Conservation (phyloP, 2,888 invertebrate genomes). For the Scrobipalpa atriplicella region DNA sequence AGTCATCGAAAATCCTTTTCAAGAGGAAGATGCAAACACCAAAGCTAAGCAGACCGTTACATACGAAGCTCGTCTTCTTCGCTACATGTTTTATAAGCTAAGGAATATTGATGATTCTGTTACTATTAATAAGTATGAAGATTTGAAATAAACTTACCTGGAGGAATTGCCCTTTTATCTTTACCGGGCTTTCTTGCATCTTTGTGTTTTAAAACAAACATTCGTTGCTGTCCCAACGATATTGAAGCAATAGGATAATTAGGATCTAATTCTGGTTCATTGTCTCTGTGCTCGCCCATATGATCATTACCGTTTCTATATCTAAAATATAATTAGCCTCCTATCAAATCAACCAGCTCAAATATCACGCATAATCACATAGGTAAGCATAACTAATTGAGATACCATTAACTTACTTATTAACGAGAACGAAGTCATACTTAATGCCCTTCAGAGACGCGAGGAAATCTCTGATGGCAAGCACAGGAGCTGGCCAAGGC, state of each 20-base stretch:
- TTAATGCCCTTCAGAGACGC: constrained; percentile 73
- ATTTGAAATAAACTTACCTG: constrained; percentile 77
- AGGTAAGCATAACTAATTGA: too few species aligned
- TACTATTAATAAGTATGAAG: constrained; percentile 79
- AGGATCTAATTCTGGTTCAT: constrained; percentile 85
- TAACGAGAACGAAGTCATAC: constrained; percentile 86
- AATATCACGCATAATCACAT: too few species aligned
- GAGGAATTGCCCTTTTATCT: constrained; percentile 66
- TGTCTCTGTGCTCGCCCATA: constrained; percentile 88
- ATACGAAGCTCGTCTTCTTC: constrained; percentile 93
- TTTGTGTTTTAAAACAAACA: constrained; percentile 85
- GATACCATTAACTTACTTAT: constrained; percentile 76
- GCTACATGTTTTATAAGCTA: constrained; percentile 89
- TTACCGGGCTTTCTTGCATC: constrained; percentile 78
- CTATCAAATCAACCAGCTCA: background rate
- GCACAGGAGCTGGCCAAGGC: constrained; percentile 83
- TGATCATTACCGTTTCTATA: constrained; percentile 86
- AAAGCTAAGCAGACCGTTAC: constrained; percentile 95
- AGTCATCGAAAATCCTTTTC: constrained; percentile 90
- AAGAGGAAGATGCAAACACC: constrained; percentile 85
- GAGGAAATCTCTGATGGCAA: constrained; percentile 77
- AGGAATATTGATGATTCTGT: constrained; percentile 81
- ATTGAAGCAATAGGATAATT: constrained; percentile 86
- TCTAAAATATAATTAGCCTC: constrained; percentile 56
- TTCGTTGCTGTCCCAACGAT: constrained; percentile 85